These are phyloP conservation scores for Cydia strobilella DNA, from an alignment of 1,140 invertebrate species.

Conservation along the genomic window DNA sequence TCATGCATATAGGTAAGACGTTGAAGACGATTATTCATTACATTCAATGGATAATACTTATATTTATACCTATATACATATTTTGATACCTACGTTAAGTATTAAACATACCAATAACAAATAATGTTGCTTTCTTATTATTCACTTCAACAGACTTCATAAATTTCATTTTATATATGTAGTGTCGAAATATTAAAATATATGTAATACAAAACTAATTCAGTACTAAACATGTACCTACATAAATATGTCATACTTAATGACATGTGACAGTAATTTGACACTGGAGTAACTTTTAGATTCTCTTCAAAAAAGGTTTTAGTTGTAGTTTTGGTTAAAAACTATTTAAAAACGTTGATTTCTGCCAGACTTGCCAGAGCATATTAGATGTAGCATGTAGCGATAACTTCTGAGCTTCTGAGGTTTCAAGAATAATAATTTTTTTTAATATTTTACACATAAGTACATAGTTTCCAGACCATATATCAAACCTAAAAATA, in stretches of 20 bases:
- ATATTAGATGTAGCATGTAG: too few relatives aligned
- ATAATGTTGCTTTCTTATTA: conserved; percentile 19
- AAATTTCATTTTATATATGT: conserved; percentile 12
- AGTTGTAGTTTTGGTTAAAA: not conserved
- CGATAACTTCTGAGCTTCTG: too few relatives aligned
- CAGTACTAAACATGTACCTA: not conserved
- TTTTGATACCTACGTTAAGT: too few relatives aligned
- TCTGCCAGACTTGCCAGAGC: not conserved
- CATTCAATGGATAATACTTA: too few relatives aligned
- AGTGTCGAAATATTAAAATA: not conserved
- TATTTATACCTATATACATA: not conserved
- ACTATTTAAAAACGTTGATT: not conserved
- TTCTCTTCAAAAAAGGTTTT: conserved; percentile 8
- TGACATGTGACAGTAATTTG: not conserved
- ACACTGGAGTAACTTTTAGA: not conserved
- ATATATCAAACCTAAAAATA: too few relatives aligned
- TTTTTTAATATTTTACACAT: too few relatives aligned
- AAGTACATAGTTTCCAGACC: too few relatives aligned
- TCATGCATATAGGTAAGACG: too few relatives aligned
- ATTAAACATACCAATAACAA: conserved; percentile 18
- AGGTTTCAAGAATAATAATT: too few relatives aligned
- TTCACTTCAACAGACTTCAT: conserved; percentile 9
- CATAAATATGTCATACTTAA: not conserved
- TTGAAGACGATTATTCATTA: too few relatives aligned
- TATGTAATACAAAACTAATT: not conserved